Percentiles rank a stretch among this genome's conserved stretches.
Evolutionary conservation across 2,888 invertebrate species (phyloP).

Genomic region (Eupithecia subfuscata): DNA sequence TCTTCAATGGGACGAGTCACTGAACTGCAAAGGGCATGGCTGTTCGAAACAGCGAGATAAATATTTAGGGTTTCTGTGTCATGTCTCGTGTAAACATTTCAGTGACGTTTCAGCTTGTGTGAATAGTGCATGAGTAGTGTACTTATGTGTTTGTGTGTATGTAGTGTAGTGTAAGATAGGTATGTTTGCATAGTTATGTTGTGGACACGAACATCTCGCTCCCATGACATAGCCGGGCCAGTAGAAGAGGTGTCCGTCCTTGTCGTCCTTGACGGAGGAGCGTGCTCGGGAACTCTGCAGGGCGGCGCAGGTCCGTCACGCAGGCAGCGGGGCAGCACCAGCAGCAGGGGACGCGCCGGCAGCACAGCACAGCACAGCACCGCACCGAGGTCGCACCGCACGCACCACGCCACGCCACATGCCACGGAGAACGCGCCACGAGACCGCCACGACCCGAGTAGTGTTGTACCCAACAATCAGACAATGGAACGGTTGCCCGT

Average conservation of each 20-base stretch:
- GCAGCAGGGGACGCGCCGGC: conserved; percentile 6
- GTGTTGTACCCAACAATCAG: conserved; percentile 85
- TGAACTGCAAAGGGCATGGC: conserved; percentile 54
- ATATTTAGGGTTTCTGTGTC: conserved; percentile 42
- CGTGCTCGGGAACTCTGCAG: conserved; percentile 91
- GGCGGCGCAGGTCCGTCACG: conserved; percentile 50
- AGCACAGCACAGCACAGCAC: conserved; percentile 42
- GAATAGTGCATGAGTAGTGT: conserved; percentile 41
- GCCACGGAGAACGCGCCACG: conserved; percentile 80
- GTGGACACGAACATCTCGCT: conserved; percentile 99
- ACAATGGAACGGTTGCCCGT: conserved; percentile 85
- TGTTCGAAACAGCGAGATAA: conserved; percentile 38
- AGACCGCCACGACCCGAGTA: conserved; percentile 84
- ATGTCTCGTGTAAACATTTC: conserved; percentile 38
- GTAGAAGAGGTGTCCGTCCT: conserved; percentile 99
- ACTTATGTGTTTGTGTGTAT: conserved; percentile 39
- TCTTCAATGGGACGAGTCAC: conserved; percentile 60
- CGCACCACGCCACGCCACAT: conserved; percentile 58
- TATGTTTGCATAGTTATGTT: conserved; percentile 72
- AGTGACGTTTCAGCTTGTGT: conserved; percentile 37
- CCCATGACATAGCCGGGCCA: conserved; percentile 99
- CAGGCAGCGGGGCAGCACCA: conserved; percentile 21
- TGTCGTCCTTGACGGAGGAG: conserved; percentile 99
- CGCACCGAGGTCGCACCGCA: conserved; percentile 35
- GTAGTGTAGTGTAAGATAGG: conserved; percentile 34